Evolutionary conservation across 2,113 vertebrate species (phyloP), one percentile per base, ranked within the genome.

Genomic region (Camelus dromedarius): DNA sequence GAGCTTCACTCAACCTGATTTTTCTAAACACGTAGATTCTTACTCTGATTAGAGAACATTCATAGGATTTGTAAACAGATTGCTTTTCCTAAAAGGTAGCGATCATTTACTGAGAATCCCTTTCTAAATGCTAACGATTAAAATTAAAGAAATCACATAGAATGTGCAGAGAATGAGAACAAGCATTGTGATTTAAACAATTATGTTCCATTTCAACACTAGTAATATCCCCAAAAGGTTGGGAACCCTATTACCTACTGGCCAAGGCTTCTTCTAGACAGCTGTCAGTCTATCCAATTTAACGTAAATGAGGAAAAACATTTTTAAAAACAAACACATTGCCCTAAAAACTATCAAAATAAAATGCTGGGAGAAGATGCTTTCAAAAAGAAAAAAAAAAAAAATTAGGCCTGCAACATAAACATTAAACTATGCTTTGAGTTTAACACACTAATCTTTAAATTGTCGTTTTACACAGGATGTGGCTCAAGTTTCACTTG

Each of bases 11-110:
- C 58, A 42, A 10, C 30, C 38, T 46, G n/a, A 56, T 35, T 87
- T 92, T 96, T 67, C 84, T 92, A 46, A 79, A 64, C 8, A n/a
- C 30, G 32, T 46, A 56, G 42, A 26, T 87, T 84, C 84, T 75
- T 75, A 58, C 35, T 56, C 60, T 82, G n/a, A 67, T 80, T 54
- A 72, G 8, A 67, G 64, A 67, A 77, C 11, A 46, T 30, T 80
- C 38, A 1, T 0, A 54, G 14, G 64, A 67, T 60, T 46, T n/a
- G 28, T 46, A 50, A 1, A 26, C 26, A 56, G 42, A 73, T 7
- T 19, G 32, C 32, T 38, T 75, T 77, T 76, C 50, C 80, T 75
- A 15, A 83, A 88, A 75, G 66, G 20, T 56, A 76, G 50, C 46
- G 66, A n/a, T 32, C 70, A 52, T 48, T 88, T 48, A 52, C 62